Percentiles rank a stretch among this genome's conserved stretches.
phyloP scores from a whole-genome alignment of 2,797 vertebrate species.

The Acrossocheilus fasciatus region DNA sequence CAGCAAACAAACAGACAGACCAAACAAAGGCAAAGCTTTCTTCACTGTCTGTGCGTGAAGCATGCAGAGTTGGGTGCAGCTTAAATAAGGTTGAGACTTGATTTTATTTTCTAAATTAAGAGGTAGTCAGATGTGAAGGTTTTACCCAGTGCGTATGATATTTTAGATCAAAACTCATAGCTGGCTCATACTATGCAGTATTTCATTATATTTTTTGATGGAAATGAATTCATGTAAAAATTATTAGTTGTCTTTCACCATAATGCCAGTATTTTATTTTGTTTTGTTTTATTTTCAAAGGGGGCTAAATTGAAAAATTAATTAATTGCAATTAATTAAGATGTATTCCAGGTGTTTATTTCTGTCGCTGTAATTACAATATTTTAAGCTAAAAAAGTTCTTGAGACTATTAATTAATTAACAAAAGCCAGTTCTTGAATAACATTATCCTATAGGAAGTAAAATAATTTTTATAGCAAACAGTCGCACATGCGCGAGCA shows the following conservation, averaged over 20 bases:
- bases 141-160: not conserved
- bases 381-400: not conserved
- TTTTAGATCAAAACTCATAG: not conserved
- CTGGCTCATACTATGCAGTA: not conserved
- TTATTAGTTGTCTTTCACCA: not conserved
- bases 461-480: no score
- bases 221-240: not conserved
- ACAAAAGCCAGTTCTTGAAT: no score
- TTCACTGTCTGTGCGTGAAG: slow-evolving; percentile 35
- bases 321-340: not conserved
- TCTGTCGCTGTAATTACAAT: not conserved
- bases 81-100: slow-evolving; percentile 24
- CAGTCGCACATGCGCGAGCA: no score
- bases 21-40: slow-evolving; percentile 59
- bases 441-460: no score
- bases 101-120: slow-evolving; percentile 26
- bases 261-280: not conserved
- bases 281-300: not conserved
- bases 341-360: not conserved
- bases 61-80: slow-evolving; percentile 26
- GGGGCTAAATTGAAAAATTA: not conserved
- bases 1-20: slow-evolving; percentile 66
- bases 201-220: no score
- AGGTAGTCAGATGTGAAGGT: not conserved
- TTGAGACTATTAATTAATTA: not conserved